These are phyloP conservation scores for Gyrodactylus salaris DNA, from an alignment of 1,140 invertebrate species.

Conservation along the genomic window DNA sequence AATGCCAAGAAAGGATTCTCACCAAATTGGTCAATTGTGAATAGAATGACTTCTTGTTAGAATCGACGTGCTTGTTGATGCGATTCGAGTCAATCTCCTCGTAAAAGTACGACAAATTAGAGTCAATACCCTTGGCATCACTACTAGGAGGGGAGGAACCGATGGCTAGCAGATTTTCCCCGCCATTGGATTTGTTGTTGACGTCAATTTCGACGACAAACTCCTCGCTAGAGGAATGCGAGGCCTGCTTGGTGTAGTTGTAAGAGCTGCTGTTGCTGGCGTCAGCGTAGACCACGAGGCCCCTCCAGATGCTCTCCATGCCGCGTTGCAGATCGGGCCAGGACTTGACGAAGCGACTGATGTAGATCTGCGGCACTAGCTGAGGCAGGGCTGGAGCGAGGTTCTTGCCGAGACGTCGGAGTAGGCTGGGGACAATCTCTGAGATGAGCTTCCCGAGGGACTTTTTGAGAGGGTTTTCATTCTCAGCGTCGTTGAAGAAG, in stretches of 20 bases:
- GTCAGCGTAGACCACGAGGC: neutral
- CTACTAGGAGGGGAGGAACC: neutral
- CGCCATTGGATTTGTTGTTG: no score
- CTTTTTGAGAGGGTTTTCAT: neutral
- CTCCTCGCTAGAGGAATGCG: neutral
- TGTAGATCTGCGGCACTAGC: neutral
- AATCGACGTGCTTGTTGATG: neutral
- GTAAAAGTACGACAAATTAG: neutral
- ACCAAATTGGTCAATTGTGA: neutral
- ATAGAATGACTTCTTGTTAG: neutral
- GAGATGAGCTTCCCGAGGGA: neutral
- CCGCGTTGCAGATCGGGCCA: neutral
- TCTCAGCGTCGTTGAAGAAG: neutral
- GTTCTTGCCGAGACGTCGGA: neutral
- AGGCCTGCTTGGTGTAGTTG: neutral
- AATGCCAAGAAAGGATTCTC: neutral
- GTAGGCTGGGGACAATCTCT: neutral
- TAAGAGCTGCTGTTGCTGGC: neutral
- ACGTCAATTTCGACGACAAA: neutral
- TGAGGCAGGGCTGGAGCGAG: neutral
- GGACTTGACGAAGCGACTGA: neutral
- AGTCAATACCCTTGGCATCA: neutral
- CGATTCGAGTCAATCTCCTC: neutral
- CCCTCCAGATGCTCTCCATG: neutral
- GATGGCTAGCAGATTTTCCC: neutral